Percentiles rank a stretch among this genome's conserved stretches.
These are phyloP conservation scores for Anoura caudifer DNA, from an alignment of 2,113 vertebrate species.

Conservation along the genomic window DNA sequence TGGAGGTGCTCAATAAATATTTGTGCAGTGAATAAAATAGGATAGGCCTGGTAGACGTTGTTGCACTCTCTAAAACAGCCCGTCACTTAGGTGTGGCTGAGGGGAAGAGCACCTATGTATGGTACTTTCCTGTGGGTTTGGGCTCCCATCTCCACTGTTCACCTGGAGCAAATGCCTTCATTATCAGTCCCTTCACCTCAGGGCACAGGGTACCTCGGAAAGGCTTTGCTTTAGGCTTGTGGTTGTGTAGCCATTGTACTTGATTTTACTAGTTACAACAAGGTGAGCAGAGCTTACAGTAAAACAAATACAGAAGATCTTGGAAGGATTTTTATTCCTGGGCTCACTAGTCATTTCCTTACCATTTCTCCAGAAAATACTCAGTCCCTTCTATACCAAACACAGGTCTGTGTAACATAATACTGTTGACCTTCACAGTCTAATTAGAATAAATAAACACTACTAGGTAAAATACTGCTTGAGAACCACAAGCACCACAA, in stretches of 20 bases:
- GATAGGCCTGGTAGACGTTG: background rate
- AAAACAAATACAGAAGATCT: background rate
- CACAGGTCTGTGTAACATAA: background rate
- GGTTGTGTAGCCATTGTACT: background rate
- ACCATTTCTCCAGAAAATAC: constrained; percentile 8
- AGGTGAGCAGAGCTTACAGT: background rate
- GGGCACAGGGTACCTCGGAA: background rate
- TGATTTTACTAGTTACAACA: background rate
- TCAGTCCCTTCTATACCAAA: background rate
- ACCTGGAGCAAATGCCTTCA: background rate
- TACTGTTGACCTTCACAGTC: background rate
- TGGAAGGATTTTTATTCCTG: constrained; percentile 31
- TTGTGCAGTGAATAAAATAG: constrained; percentile 5
- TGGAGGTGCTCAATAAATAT: background rate
- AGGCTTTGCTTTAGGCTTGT: background rate
- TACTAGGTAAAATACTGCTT: background rate
- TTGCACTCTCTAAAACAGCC: background rate
- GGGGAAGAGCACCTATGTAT: background rate
- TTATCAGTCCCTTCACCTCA: background rate
- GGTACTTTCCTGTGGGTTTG: background rate
- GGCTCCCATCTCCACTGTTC: background rate
- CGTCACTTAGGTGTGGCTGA: background rate
- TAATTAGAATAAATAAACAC: constrained; percentile 17
- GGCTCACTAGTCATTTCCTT: background rate
- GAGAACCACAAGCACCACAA: background rate